These are phyloP conservation scores for Iselma pallidipennis DNA, from an alignment of 2,888 invertebrate genomes.

Conservation along the genomic window DNA sequence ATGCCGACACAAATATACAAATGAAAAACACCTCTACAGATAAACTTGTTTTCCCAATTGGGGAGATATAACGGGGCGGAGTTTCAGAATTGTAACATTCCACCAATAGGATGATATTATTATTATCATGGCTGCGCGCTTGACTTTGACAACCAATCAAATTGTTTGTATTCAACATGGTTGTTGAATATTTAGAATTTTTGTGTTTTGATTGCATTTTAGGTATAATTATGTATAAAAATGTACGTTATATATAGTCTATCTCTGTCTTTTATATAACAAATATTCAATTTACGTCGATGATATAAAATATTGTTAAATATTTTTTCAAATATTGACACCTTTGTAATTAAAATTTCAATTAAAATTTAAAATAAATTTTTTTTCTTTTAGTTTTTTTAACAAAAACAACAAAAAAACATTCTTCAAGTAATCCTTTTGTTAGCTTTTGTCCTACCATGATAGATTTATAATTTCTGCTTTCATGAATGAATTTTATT, in stretches of 20 bases:
- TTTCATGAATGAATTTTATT: no score
- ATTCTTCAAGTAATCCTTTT: no score
- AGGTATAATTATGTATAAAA: neutral
- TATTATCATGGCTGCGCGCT: conserved; percentile 46
- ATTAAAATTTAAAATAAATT: no score
- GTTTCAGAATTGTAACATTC: conserved; percentile 14
- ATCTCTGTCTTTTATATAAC: neutral
- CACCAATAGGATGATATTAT: conserved; percentile 36
- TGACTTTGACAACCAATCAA: conserved; percentile 34
- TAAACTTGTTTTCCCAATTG: neutral
- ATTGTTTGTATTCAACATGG: neutral
- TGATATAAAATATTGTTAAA: neutral
- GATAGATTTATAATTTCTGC: no score
- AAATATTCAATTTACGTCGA: neutral
- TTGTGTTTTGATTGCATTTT: neutral
- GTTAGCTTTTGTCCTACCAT: no score
- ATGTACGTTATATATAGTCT: neutral
- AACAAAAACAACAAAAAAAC: no score
- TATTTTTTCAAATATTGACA: neutral
- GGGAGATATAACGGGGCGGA: conserved; percentile 29
- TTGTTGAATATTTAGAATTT: neutral
- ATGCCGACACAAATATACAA: neutral
- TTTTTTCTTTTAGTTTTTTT: no score
- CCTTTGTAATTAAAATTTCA: no score
- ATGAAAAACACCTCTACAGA: neutral